A percentile compares a stretch with the other conserved stretches of the same genome.
Conservation (phyloP, 2,113 vertebrate species). For the Motacilla alba region DNA sequence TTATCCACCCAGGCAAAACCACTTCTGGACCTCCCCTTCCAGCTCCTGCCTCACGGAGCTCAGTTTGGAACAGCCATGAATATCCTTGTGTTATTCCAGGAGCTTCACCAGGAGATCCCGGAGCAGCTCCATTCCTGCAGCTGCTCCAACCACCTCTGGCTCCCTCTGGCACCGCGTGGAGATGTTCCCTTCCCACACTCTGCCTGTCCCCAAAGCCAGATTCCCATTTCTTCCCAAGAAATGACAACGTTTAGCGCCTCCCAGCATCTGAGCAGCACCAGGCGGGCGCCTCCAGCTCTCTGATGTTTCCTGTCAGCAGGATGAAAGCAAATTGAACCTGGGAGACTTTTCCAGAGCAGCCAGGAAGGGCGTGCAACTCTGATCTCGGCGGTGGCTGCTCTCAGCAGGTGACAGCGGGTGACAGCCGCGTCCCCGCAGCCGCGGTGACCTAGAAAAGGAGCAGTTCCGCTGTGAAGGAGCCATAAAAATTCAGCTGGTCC, state of each 20-base stretch:
- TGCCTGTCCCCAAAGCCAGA: neutral
- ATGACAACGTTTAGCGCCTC: rapidly evolving
- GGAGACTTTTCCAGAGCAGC: neutral
- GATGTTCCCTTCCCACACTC: neutral
- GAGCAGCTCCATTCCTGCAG: neutral
- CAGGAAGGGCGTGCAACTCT: neutral
- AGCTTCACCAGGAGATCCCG: rapidly evolving
- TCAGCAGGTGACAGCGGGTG: neutral
- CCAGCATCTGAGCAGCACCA: rapidly evolving
- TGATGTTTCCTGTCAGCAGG: neutral
- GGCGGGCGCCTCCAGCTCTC: neutral
- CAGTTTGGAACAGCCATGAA: rapidly evolving
- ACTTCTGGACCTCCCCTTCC: neutral
- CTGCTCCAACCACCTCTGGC: neutral
- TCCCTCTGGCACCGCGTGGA: rapidly evolving
- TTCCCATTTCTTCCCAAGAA: neutral
- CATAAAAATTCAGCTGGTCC: neutral
- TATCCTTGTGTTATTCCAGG: neutral
- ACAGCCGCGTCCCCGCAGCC: neutral
- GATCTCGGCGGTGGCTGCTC: neutral
- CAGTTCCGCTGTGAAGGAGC: rapidly evolving
- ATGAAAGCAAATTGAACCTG: neutral
- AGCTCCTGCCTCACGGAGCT: neutral
- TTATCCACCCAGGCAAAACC: neutral
- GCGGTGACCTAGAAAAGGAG: neutral